Conservation (phyloP, 2,797 vertebrate genomes). For the Falco naumanni region DNA sequence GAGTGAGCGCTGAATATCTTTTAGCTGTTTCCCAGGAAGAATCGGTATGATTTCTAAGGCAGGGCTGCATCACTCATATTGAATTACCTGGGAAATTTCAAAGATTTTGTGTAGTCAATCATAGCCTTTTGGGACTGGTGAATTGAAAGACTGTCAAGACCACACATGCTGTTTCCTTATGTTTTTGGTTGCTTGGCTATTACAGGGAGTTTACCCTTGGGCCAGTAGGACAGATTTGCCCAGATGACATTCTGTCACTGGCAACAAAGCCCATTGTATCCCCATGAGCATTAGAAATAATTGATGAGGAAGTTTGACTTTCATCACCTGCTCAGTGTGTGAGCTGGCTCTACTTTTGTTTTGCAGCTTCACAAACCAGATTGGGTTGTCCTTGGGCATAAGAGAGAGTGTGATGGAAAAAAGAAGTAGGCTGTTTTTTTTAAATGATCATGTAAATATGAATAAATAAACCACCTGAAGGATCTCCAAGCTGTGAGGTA, state of each 20-base stretch:
- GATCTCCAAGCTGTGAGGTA: background rate
- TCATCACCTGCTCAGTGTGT: slow-evolving; percentile 13
- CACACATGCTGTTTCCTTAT: slow-evolving; percentile 26
- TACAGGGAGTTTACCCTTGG: background rate
- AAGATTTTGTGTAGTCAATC: slow-evolving; percentile 31
- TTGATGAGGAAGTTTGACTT: slow-evolving; percentile 40
- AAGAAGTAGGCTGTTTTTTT: background rate
- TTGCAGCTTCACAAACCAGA: slow-evolving; percentile 10
- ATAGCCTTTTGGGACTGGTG: background rate
- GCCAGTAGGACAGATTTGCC: background rate
- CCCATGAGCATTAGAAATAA: slow-evolving; percentile 31
- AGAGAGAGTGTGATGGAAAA: background rate
- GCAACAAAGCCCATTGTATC: background rate
- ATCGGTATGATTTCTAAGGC: background rate
- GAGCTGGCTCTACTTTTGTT: background rate
- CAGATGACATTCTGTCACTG: slow-evolving; percentile 5
- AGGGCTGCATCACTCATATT: background rate
- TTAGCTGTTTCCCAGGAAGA: background rate
- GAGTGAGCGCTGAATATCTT: background rate
- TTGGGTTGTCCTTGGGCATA: background rate
- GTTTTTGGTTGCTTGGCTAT: slow-evolving; percentile 15
- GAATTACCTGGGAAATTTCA: slow-evolving; percentile 30
- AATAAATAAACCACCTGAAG: background rate
- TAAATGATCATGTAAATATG: background rate
- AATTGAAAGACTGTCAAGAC: slow-evolving; percentile 30